Evolutionary conservation across 2,113 vertebrate genomes (phyloP), one percentile per base, ranked within the genome.

Genomic region (Dicentrarchus labrax): DNA sequence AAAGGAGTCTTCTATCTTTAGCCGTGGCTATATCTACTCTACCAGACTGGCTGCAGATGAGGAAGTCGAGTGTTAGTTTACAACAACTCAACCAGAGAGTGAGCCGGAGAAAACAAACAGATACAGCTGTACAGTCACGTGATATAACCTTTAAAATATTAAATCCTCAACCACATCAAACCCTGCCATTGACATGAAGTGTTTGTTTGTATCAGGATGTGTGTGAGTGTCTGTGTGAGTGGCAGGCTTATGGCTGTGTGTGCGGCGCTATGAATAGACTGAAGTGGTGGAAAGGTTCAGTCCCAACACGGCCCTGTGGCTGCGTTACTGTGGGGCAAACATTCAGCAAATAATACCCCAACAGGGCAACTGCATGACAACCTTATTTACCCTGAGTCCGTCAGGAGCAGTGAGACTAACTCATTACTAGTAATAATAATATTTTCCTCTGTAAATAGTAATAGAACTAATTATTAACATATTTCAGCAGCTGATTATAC

Each of bases 1-100:
- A 84, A 88, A 92, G 69, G 19, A 10, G 17, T 61, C 6, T 2
- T 88, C 89, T 93, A 93, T 93, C 43, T 94, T 92, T 92, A 91
- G 93, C 84, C 0, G 8, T 1, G n/a, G 53, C 60, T 83, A 19
- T 22, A 47, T 85, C n/a, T 62, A 39, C 15, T 15, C 17, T 17
- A 53, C 13, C 53, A 76, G 70, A 53, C 64, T 36, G 64, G 62
- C 78, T 79, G 67, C 77, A 51, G 43, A 84, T 2, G 16, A 75
- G 75, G 80, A 88, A 72, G 83, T 43, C 8, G 15, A 65, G 88
- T 64, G 66, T 87, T 73, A 2, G 13, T 17, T 92, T 86, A 84
- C 91, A 48, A 60, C 67, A 7, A 1, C 12, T 57, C 65, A 39
- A 30, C 30, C 30, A 30, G 30, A 30, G 30, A 54, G 22, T 1